Evolutionary conservation across 2,797 vertebrate species (phyloP).

Genomic region (Morelia viridis): DNA sequence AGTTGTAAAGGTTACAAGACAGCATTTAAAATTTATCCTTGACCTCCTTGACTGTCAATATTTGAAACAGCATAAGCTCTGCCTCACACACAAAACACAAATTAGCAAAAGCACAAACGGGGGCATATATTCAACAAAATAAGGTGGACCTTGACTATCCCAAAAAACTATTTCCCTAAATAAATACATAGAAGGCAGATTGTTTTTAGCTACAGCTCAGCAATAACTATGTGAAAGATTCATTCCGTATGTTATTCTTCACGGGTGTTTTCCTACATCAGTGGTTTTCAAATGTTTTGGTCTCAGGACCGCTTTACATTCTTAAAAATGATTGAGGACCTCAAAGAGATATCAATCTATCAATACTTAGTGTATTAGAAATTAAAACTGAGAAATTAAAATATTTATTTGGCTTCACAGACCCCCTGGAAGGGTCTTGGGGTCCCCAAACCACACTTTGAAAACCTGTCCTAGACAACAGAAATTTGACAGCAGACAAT

Average conservation of each 20-base stretch:
- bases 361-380: background rate
- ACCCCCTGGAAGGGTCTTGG: background rate
- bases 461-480: background rate
- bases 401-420: background rate
- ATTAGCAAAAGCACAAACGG: background rate
- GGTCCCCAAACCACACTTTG: background rate
- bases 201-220: conserved; percentile 13
- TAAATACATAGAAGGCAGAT: background rate
- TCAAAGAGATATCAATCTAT: background rate
- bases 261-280: background rate
- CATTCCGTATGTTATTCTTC: background rate
- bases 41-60: conserved; percentile 17
- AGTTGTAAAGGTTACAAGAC: background rate
- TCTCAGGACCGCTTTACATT: background rate
- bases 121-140: conserved; percentile 32
- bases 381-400: background rate
- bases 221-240: conserved; percentile 25
- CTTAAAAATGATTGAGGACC: background rate
- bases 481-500: background rate
- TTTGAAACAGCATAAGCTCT: conserved; percentile 22
- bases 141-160: background rate
- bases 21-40: conserved; percentile 10
- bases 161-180: conserved; percentile 43
- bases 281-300: background rate
- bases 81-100: conserved; percentile 13